Evolutionary conservation across 2,888 invertebrate species (phyloP).

Genomic region (Tenthredo livida): DNA sequence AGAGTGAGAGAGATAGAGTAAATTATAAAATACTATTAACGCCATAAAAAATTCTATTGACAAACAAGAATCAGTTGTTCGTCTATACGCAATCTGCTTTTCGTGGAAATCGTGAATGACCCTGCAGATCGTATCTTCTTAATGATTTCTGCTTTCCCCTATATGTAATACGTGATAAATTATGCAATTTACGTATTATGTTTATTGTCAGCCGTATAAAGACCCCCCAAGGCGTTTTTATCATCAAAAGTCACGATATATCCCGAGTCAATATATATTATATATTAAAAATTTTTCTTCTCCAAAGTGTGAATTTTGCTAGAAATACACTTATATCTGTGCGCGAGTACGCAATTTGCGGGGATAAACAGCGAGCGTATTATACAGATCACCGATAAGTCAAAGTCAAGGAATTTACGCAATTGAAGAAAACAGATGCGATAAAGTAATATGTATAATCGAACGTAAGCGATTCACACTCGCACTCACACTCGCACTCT

Average conservation of each 20-base stretch:
- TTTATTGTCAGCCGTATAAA: not conserved
- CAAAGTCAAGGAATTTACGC: not conserved
- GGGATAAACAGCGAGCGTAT: not conserved
- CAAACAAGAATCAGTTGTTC: not conserved
- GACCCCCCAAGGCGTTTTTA: not conserved
- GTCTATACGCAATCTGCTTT: slow-evolving; percentile 5
- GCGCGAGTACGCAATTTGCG: not conserved
- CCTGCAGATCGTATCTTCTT: not conserved
- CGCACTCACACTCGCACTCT: not conserved
- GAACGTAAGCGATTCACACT: not conserved
- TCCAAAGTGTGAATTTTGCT: not conserved
- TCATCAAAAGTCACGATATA: not conserved
- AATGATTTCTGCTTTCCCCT: not conserved
- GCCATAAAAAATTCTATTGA: not conserved
- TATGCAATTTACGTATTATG: not conserved
- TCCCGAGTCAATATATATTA: not conserved
- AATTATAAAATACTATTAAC: not conserved
- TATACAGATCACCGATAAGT: not conserved
- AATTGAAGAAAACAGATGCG: not conserved
- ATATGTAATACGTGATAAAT: not conserved
- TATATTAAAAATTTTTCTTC: no score
- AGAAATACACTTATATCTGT: not conserved
- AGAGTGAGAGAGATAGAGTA: not conserved
- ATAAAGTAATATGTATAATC: no score
- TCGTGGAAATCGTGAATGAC: slow-evolving; percentile 18